These are phyloP conservation scores for Polyploca ridens DNA, from an alignment of 2,888 invertebrate genomes.

Conservation along the genomic window DNA sequence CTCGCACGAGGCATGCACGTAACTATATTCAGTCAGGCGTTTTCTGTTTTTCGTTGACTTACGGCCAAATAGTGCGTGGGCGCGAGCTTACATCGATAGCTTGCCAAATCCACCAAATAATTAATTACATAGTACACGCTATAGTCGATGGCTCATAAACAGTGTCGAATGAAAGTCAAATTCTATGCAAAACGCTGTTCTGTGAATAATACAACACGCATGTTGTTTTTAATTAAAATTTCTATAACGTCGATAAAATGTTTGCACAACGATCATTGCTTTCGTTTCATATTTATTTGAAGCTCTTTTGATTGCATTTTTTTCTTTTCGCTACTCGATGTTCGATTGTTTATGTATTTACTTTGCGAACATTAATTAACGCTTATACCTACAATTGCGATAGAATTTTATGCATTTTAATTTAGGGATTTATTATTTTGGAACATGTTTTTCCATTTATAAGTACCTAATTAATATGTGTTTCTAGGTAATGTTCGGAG, in stretches of 20 bases:
- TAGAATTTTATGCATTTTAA: constrained; percentile 40
- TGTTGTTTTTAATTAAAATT: constrained; percentile 49
- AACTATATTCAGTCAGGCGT: background rate
- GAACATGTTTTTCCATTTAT: background rate
- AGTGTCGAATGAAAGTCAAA: constrained; percentile 35
- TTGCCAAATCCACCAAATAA: constrained; percentile 25
- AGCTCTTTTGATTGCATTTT: constrained; percentile 23
- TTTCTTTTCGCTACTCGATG: constrained; percentile 17
- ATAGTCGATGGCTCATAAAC: constrained; percentile 23
- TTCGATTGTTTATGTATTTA: constrained; percentile 27
- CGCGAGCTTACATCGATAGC: constrained; percentile 11
- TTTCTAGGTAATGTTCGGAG: background rate
- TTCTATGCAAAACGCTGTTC: constrained; percentile 26
- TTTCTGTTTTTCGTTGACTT: background rate
- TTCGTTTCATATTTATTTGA: constrained; percentile 31
- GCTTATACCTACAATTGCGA: constrained; percentile 39
- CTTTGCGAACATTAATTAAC: constrained; percentile 49
- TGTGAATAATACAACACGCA: constrained; percentile 29
- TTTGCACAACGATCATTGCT: constrained; percentile 44
- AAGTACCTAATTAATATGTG: background rate
- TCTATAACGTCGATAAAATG: constrained; percentile 47
- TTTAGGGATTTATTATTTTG: background rate
- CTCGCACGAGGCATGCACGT: background rate
- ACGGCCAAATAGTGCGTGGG: background rate
- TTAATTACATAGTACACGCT: constrained; percentile 25